Evolutionary conservation across 2,113 vertebrate species (phyloP).

Genomic region (Oreochromis spilurus): DNA sequence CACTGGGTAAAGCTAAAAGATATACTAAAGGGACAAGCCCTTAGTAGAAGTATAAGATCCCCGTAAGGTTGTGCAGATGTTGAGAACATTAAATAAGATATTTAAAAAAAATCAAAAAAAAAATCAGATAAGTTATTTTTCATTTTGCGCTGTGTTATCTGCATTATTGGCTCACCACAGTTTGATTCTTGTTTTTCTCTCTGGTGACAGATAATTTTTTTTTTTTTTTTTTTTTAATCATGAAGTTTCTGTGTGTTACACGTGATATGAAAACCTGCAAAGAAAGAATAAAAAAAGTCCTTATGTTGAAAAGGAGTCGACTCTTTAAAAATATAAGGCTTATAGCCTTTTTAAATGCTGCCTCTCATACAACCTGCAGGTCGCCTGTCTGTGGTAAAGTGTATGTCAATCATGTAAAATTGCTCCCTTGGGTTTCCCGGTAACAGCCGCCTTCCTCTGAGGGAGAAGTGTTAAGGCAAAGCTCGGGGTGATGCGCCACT

Average conservation of each 20-base stretch:
- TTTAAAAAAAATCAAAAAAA: neutral
- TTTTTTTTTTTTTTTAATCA: neutral
- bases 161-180: neutral
- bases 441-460: neutral
- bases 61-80: neutral
- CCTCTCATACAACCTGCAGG: neutral
- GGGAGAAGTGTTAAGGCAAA: neutral
- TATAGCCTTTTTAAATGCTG: neutral
- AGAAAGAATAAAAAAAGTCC: neutral
- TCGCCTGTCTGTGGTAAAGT: neutral
- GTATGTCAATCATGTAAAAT: slow-evolving; percentile 20
- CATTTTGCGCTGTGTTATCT: slow-evolving; percentile 20
- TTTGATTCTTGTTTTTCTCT: neutral
- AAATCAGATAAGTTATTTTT: slow-evolving; percentile 8
- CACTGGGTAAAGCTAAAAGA: neutral
- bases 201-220: neutral
- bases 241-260: neutral
- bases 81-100: neutral
- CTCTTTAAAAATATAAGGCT: neutral
- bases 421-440: neutral
- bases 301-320: neutral
- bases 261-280: too few species aligned
- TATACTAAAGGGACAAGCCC: neutral
- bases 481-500: slow-evolving; percentile 31
- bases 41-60: neutral